Percentiles rank a stretch among this genome's conserved stretches.
Evolutionary conservation across 2,888 invertebrate genomes (phyloP).

Genomic region (Falcaria lacertinaria): DNA sequence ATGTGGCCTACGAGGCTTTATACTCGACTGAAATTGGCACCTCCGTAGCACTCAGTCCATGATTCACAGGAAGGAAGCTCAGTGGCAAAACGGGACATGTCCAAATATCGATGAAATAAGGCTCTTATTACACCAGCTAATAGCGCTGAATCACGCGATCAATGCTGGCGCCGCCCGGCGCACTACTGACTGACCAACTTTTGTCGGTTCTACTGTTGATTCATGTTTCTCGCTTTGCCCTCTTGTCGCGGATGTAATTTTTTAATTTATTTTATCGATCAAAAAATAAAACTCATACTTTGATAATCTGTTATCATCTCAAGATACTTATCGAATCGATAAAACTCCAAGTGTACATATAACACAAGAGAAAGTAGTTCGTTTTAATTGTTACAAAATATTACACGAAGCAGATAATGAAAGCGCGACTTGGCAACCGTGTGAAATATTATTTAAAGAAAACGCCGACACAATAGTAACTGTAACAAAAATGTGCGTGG

Average conservation of each 20-base stretch:
- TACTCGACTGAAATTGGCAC: conserved; percentile 55
- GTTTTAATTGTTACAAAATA: too few relatives aligned
- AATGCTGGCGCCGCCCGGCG: conserved; percentile 64
- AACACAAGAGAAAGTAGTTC: not conserved
- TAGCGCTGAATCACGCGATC: conserved; percentile 61
- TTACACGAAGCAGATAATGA: not conserved
- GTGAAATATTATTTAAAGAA: not conserved
- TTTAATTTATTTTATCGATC: too few relatives aligned
- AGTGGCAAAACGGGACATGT: conserved; percentile 67
- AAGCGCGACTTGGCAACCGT: not conserved
- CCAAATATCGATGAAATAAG: conserved; percentile 48
- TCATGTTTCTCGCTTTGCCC: conserved; percentile 20
- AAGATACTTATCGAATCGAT: too few relatives aligned
- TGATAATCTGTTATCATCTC: too few relatives aligned
- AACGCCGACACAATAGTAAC: not conserved
- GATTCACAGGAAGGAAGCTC: conserved; percentile 70
- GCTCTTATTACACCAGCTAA: conserved; percentile 35
- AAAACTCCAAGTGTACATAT: too few relatives aligned
- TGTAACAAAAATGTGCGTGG: too few relatives aligned
- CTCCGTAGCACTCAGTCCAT: conserved; percentile 47
- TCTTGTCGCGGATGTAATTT: conserved; percentile 14
- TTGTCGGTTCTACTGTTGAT: conserved; percentile 37
- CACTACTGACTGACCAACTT: conserved; percentile 59
- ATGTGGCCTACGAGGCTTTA: conserved; percentile 44
- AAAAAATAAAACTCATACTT: too few relatives aligned